Base-by-base conservation (phyloP, 2,797 vertebrate genomes). In the Pseudochromis fuscus region DNA sequence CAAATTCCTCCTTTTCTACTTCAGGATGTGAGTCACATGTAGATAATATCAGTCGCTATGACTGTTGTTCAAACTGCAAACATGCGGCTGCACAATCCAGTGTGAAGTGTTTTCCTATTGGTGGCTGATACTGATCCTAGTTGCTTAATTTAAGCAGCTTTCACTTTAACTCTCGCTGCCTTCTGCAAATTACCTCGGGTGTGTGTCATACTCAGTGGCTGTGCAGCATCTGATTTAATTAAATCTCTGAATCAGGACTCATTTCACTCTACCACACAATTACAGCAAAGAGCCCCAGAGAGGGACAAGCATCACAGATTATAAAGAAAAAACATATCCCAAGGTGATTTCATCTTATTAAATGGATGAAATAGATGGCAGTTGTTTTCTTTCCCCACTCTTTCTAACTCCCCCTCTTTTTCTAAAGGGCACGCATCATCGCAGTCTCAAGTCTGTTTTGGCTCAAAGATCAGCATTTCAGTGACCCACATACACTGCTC, bases 201-300 rank as follows among this genome's bases (percentile, higher is more conserved):
- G 31, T 62, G 64, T 78, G 75, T 87, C 85, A 75, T 42, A 63
- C 60, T 67, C 72, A 57, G 69, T 31, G 21, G 70, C 85, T 89
- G 83, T 75, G 65, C 74, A 56, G 73, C 74, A 69, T 71, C 70
- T 74, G 84, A 84, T 92, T 91, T 92, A 93, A 93, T 93, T 92
- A 93, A 89, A 83, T 80, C 81, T 86, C 73, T 46, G 31, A 88
- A 92, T 87, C 73, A 42, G 72, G 83, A 87, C 87, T 88, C 81
- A 74, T 88, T 89, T 91, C 82, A 79, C 77, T 87, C 81, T 60
- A 78, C 55, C 73, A 76, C 88, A 87, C 88, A 92, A 91, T 93
- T 93, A 93, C 89, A 89, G 85, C 82, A 81, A 73, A 85, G 80
- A 79, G 42, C 71, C 82, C 88, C 60, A 37, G 73, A 89, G 90